Conservation (phyloP, 2,888 invertebrate genomes). For the Automeris io region DNA sequence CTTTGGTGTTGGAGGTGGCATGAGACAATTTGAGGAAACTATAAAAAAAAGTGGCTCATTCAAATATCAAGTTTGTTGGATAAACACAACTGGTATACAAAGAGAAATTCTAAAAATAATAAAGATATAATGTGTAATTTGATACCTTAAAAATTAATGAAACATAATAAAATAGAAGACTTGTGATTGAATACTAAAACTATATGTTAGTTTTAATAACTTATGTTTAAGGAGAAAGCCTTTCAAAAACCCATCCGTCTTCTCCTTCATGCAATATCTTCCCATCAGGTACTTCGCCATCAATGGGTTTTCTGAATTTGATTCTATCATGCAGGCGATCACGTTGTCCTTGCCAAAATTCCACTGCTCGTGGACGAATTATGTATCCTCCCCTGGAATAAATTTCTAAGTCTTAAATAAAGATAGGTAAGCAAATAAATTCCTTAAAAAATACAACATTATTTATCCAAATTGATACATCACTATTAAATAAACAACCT, state of each 20-base stretch:
- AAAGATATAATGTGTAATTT: constrained; percentile 41
- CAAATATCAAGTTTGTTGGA: constrained; percentile 78
- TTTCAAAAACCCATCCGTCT: constrained; percentile 94
- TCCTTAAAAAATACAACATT: not conserved
- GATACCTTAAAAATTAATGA: too few relatives aligned
- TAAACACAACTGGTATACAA: constrained; percentile 78
- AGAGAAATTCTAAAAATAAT: constrained; percentile 79
- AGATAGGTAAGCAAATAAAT: too few relatives aligned
- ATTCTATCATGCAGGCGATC: constrained; percentile 98
- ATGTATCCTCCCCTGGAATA: constrained; percentile 92
- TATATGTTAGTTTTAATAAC: constrained; percentile 3
- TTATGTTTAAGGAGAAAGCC: constrained; percentile 86
- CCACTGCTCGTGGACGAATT: constrained; percentile 87
- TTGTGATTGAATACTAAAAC: constrained; percentile 8
- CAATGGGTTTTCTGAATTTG: constrained; percentile 81
- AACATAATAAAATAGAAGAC: constrained; percentile 19
- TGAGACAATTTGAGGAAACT: constrained; percentile 83
- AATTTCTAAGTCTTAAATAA: constrained; percentile 6
- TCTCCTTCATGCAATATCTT: constrained; percentile 83
- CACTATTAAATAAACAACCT: constrained; percentile 11
- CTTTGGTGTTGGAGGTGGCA: constrained; percentile 96
- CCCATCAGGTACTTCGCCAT: constrained; percentile 80
- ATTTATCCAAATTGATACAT: not conserved
- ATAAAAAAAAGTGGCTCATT: constrained; percentile 76
- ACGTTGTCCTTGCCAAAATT: constrained; percentile 99